phyloP scores from a whole-genome alignment of 1,140 invertebrate genomes.

The Drosophila persimilis region DNA sequence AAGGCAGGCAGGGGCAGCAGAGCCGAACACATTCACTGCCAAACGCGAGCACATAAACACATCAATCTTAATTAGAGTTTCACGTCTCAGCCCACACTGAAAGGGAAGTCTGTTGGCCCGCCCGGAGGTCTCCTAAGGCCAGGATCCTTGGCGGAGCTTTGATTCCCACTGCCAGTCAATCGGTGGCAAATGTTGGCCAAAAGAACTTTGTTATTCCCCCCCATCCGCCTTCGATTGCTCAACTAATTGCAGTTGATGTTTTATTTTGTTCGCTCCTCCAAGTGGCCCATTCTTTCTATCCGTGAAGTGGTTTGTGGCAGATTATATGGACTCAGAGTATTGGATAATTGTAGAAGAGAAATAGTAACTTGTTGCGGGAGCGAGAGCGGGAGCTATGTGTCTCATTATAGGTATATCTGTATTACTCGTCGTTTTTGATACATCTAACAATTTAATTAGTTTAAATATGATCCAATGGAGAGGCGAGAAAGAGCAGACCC shows the following conservation, averaged over 20 bases:
- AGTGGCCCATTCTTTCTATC: conserved; percentile 2
- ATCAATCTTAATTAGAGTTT: conserved; percentile 80
- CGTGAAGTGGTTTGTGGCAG: no score
- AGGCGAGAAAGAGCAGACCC: background rate
- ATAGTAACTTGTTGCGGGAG: background rate
- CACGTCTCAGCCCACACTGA: conserved; percentile 26
- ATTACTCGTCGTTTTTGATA: no score
- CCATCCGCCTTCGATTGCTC: conserved; percentile 50
- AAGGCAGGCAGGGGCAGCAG: conserved; percentile 21
- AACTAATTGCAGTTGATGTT: conserved; percentile 71
- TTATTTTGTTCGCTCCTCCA: conserved; percentile 35
- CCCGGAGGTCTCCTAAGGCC: conserved; percentile 13
- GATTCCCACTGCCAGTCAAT: conserved; percentile 42
- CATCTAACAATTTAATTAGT: no score
- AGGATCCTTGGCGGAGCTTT: conserved; percentile 25
- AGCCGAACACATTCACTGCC: conserved; percentile 10
- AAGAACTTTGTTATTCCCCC: conserved; percentile 58
- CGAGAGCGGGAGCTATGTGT: no score
- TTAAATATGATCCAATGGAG: background rate
- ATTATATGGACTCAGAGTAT: background rate
- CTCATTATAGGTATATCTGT: no score
- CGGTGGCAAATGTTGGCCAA: conserved; percentile 41
- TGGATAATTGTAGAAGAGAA: conserved; percentile 1
- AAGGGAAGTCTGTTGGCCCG: background rate
- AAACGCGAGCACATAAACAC: conserved; percentile 51